These are phyloP conservation scores for Lepidochitona cinerea DNA, from an alignment of 2,888 invertebrate genomes.

Conservation along the genomic window DNA sequence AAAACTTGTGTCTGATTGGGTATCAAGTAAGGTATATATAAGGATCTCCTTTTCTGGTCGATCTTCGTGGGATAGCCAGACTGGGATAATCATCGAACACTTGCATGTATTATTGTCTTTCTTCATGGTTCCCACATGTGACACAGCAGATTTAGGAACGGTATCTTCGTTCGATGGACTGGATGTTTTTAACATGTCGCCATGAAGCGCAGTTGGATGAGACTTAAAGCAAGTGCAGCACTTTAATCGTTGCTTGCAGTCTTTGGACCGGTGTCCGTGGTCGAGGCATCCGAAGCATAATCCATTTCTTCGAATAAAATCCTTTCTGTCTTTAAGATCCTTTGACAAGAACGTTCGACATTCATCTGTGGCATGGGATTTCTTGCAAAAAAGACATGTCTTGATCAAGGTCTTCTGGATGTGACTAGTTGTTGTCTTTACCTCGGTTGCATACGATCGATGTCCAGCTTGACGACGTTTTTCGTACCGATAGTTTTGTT, in stretches of 20 bases:
- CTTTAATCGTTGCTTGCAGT: conserved; percentile 13
- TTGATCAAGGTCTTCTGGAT: background rate
- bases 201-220: conserved; percentile 23
- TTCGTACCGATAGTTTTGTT: background rate
- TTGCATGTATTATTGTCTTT: conserved; percentile 21
- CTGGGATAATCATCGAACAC: conserved; percentile 22
- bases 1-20: conserved; percentile 37
- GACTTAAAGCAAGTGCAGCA: conserved; percentile 16
- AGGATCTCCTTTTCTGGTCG: conserved; percentile 24
- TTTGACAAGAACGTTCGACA: conserved; percentile 6
- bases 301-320: conserved; percentile 10
- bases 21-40: conserved; percentile 38
- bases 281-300: conserved; percentile 27
- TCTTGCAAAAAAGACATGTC: conserved; percentile 4
- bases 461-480: background rate
- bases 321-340: conserved; percentile 4
- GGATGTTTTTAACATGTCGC: too few relatives aligned
- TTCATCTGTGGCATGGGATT: conserved; percentile 1
- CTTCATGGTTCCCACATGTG: background rate
- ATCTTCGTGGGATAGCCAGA: conserved; percentile 23
- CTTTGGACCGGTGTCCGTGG: conserved; percentile 20
- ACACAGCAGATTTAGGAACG: background rate
- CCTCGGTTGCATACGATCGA: background rate
- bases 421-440: background rate
- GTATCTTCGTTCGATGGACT: background rate